These are phyloP conservation scores for Cerceris ruficornis DNA, from an alignment of 2,888 invertebrate species.

Conservation along the genomic window DNA sequence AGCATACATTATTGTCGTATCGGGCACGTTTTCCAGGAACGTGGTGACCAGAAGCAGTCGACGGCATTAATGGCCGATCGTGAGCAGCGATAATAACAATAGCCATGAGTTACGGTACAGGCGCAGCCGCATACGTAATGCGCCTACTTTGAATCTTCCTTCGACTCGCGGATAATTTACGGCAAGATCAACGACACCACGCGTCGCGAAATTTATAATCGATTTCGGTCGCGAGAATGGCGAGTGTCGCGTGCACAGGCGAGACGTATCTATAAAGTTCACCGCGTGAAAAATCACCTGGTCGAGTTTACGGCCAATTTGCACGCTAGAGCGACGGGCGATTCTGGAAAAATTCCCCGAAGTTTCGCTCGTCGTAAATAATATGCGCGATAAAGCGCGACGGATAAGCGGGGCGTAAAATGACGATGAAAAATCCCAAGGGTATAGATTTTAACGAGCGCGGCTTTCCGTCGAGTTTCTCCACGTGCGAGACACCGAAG, in stretches of 20 bases:
- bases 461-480: not conserved
- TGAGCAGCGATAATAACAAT: slow-evolving; percentile 60
- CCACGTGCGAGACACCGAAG: not conserved
- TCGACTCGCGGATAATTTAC: slow-evolving; percentile 56
- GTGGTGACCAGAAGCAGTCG: slow-evolving; percentile 43
- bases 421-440: not conserved
- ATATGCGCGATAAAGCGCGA: not conserved
- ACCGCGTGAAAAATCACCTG: slow-evolving; percentile 12
- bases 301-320: slow-evolving; percentile 18
- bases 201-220: slow-evolving; percentile 56
- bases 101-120: slow-evolving; percentile 57
- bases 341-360: slow-evolving; percentile 1
- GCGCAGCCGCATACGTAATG: slow-evolving; percentile 55
- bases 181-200: slow-evolving; percentile 12
- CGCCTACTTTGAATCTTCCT: slow-evolving; percentile 50
- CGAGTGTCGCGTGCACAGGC: slow-evolving; percentile 1
- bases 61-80: slow-evolving; percentile 59
- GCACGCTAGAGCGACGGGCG: not conserved
- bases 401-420: not conserved
- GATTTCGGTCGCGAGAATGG: not conserved
- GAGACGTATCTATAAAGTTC: slow-evolving; percentile 36
- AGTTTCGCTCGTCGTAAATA: slow-evolving; percentile 15
- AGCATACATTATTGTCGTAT: slow-evolving; percentile 26
- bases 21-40: slow-evolving; percentile 33
- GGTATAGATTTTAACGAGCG: not conserved